Evolutionary conservation across 2,113 vertebrate species (phyloP), one percentile per base, ranked within the genome.

Genomic region (Tetrax tetrax): DNA sequence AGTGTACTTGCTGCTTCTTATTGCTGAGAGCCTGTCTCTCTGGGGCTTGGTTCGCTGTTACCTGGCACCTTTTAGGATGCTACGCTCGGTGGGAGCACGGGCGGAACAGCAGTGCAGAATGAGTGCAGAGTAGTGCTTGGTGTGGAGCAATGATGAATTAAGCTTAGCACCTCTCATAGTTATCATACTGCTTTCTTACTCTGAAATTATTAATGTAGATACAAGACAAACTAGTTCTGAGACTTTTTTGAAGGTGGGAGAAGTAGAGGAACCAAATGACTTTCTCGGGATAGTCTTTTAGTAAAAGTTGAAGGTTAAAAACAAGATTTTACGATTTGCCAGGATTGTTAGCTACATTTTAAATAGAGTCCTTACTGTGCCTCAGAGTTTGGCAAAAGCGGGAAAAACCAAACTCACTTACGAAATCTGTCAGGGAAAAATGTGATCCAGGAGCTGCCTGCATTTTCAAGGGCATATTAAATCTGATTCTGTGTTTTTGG

Each of bases 401-500:
- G 60, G 56, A 31, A 38, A 57, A 95, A 96, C 27, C 87, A 63
- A 75, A 83, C 79, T 63, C 60, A 81, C 86, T 91, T 94, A 86
- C 95, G 91, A 96, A 95, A 93, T 95, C 72, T 90, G 89, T 87
- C 1, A 43, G 41, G 4, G 76, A 68, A 92, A 95, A 87, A 90
- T 72, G 51, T 50, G 68, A 95, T 78, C 69, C 20, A 53, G 80
- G 74, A 93, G 69, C 56, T 4, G 88, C 90, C 77, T 95, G 90
- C 45, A 7, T 89, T 95, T 95, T 96, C 63, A 92, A 95, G 95
- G 95, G 83, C 89, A 79, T 12, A 25, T 91, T 81, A 89, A 92
- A 87, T 64, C 80, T 83, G 80, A 88, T 80, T 87, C 66, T 5
- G 38, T 83, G 77, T 23, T 94, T 84, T 93, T 72, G 70, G 53